Conservation (phyloP, 2,797 vertebrate genomes). For the Holocentrus rufus region DNA sequence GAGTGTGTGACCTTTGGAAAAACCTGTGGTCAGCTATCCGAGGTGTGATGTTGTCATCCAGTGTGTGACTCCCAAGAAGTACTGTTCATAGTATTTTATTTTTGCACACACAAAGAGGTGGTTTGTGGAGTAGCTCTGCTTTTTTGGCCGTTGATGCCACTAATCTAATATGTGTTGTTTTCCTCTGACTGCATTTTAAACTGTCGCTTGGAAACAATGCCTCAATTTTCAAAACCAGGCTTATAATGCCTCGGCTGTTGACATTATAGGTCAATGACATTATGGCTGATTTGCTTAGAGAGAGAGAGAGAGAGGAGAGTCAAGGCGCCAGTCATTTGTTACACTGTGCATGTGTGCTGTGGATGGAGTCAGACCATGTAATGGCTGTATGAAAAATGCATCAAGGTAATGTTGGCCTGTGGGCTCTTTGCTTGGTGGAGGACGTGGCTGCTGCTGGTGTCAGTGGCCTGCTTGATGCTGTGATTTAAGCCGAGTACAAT, state of each 20-base stretch:
- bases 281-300: conserved; percentile 4
- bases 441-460: background rate
- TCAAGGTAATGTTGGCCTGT: conserved; percentile 13
- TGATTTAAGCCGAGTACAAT: background rate
- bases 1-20: background rate
- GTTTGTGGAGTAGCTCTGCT: background rate
- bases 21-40: background rate
- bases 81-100: background rate
- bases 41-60: background rate
- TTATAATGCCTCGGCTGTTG: background rate
- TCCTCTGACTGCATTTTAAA: background rate
- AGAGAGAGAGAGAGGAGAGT: background rate
- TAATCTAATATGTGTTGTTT: background rate
- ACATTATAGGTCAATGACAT: background rate
- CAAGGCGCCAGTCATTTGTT: conserved; percentile 7
- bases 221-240: background rate
- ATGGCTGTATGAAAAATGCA: conserved; percentile 40
- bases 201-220: background rate
- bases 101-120: background rate
- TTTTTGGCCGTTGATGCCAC: background rate
- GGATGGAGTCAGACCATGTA: conserved; percentile 10
- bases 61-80: too few relatives aligned
- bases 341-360: background rate
- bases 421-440: conserved; percentile 1
- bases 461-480: background rate